These are phyloP conservation scores for Rhinogobius similis DNA, from an alignment of 2,113 vertebrate genomes.

Conservation along the genomic window DNA sequence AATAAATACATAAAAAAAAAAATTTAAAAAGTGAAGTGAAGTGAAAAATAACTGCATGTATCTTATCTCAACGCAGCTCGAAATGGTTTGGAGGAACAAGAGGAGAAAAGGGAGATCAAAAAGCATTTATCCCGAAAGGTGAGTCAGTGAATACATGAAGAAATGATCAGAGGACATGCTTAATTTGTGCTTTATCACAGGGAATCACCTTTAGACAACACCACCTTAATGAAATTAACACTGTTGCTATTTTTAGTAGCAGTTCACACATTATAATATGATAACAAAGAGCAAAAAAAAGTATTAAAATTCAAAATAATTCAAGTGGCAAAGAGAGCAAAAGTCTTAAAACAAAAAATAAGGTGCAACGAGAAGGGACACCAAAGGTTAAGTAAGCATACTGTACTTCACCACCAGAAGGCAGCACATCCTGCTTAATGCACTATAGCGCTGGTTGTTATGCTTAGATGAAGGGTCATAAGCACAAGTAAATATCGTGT, in stretches of 20 bases:
- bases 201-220: neutral
- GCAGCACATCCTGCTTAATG: neutral
- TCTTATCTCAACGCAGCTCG: conserved; percentile 77
- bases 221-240: neutral
- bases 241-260: neutral
- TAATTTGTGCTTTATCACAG: neutral
- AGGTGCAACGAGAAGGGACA: no score
- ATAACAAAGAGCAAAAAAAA: no score
- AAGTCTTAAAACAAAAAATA: no score
- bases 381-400: neutral
- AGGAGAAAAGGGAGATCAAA: conserved; percentile 98
- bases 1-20: no score
- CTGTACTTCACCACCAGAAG: neutral
- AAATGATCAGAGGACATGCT: neutral
- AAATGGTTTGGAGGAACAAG: conserved; percentile 95
- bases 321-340: no score
- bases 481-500: neutral
- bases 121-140: conserved; percentile 94
- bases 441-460: neutral
- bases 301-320: no score
- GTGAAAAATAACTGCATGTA: neutral
- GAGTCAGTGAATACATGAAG: conserved; percentile 27
- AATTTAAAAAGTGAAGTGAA: no score
- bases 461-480: neutral
- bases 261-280: no score